Base-by-base conservation (phyloP, 2,888 invertebrate species). In the Aphidoletes aphidimyza region DNA sequence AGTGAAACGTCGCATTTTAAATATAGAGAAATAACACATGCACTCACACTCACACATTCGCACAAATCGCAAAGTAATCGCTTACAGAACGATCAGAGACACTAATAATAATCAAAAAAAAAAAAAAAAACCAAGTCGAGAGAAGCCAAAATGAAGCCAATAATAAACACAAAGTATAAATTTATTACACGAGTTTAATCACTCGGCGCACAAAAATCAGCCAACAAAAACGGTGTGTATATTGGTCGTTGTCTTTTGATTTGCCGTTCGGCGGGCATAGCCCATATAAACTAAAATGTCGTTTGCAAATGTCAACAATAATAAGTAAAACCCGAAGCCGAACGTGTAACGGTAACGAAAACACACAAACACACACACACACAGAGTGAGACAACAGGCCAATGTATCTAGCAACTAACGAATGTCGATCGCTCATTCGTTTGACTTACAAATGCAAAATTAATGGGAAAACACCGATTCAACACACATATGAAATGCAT, bases 141-240 rank as follows among this genome's bases (percentile, higher is more conserved):
- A 45, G 14, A 11, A 45, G 8, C 8, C 45, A 8, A 45, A 45
- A 45, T 14, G 2, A 47, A n/a, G 22, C 54, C 22, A n/a, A 81
- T 19, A 81, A 81, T 81, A 37, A 81, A 22, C 36, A 81, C 19
- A 81, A 81, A 37, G 37, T 30, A 81, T 81, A 81, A 1, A 81
- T 81, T 81, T 81, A 81, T 81, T 81, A 37, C 37, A 37, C n/a
- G 81, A 81, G 36, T 81, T 81, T 81, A 81, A 81, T 81, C 81
- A 81, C 81, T 81, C 81, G 17, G 78, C 36, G 36, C 78, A 3
- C 26, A 26, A 81, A 81, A 81, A n/a, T 37, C n/a, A 37, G n/a
- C n/a, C n/a, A n/a, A n/a, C n/a, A 37, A 81, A n/a, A 30, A 81
- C 11, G 9, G 17, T 54, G 47, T 47, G 17, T 78, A 37, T 37